Percentiles rank a stretch among this genome's conserved stretches.
These are phyloP conservation scores for Chrosomus eos DNA, from an alignment of 2,797 vertebrate genomes.

Conservation along the genomic window DNA sequence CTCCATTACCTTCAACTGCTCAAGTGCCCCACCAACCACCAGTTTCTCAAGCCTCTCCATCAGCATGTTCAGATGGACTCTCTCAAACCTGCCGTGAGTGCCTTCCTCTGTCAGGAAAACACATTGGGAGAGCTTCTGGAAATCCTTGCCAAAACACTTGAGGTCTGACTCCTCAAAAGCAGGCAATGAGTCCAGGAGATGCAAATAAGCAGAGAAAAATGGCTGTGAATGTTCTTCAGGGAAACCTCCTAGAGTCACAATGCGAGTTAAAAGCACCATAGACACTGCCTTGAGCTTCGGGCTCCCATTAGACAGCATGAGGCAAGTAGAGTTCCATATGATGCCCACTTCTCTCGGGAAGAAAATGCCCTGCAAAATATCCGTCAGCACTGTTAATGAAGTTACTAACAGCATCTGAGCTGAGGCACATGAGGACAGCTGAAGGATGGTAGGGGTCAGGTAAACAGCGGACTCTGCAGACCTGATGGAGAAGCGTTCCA, in stretches of 20 bases:
- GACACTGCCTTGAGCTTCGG: constrained; percentile 77
- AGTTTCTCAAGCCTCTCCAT: constrained; percentile 85
- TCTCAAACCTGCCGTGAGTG: constrained; percentile 78
- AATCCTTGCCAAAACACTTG: constrained; percentile 77
- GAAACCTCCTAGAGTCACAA: constrained; percentile 86
- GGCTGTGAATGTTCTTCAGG: constrained; percentile 79
- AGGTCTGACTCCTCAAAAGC: constrained; percentile 68
- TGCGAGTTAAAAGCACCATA: constrained; percentile 79
- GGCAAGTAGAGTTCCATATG: constrained; percentile 88
- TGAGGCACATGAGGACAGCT: constrained; percentile 77
- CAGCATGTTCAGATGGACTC: constrained; percentile 86
- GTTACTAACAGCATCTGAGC: constrained; percentile 83
- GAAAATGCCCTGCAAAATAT: constrained; percentile 81
- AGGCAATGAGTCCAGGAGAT: constrained; percentile 78
- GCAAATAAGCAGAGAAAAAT: constrained; percentile 86
- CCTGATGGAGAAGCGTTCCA: constrained; percentile 78
- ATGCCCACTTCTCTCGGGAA: constrained; percentile 79
- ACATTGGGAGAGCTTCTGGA: constrained; percentile 79
- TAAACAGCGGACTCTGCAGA: constrained; percentile 69
- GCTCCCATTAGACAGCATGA: constrained; percentile 81
- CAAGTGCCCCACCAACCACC: constrained; percentile 75
- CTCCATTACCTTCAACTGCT: constrained; percentile 74
- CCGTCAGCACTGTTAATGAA: constrained; percentile 78
- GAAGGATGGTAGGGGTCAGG: constrained; percentile 83
- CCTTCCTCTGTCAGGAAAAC: constrained; percentile 79